These are phyloP conservation scores for Alces alces DNA, from an alignment of 2,113 vertebrate species.

Conservation along the genomic window DNA sequence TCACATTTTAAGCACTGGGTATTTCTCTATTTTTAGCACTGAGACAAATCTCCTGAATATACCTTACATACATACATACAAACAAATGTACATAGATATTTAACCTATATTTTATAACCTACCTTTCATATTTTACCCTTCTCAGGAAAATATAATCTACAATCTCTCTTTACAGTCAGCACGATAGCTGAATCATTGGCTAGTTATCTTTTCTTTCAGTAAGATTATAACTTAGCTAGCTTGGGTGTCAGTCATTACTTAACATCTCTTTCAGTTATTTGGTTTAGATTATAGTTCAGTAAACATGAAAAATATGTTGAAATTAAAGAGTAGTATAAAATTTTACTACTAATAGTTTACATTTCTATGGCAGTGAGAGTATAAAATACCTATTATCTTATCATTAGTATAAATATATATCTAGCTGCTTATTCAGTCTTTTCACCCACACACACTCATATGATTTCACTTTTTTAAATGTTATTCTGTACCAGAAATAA, in stretches of 20 bases:
- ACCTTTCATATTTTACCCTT: neutral
- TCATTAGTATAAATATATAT: neutral
- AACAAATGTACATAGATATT: neutral
- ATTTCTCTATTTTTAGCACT: neutral
- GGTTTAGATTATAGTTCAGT: neutral
- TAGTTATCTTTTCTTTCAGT: neutral
- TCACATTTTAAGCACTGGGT: neutral
- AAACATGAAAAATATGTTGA: neutral
- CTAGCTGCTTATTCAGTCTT: neutral
- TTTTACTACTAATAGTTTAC: neutral
- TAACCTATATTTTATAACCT: neutral
- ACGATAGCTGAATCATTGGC: neutral
- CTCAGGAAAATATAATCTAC: neutral
- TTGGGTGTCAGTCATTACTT: neutral
- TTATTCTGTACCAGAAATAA: neutral
- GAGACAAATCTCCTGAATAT: neutral
- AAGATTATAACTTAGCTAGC: neutral
- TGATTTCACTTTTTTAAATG: neutral
- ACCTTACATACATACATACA: neutral
- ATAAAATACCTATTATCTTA: neutral
- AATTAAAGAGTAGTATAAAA: slow-evolving; percentile 16
- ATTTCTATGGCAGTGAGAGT: neutral
- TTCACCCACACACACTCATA: neutral
- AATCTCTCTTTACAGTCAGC: neutral
- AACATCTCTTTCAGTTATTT: neutral